Base-by-base conservation (phyloP, 2,888 invertebrate genomes). In the Epinotia bilunana region DNA sequence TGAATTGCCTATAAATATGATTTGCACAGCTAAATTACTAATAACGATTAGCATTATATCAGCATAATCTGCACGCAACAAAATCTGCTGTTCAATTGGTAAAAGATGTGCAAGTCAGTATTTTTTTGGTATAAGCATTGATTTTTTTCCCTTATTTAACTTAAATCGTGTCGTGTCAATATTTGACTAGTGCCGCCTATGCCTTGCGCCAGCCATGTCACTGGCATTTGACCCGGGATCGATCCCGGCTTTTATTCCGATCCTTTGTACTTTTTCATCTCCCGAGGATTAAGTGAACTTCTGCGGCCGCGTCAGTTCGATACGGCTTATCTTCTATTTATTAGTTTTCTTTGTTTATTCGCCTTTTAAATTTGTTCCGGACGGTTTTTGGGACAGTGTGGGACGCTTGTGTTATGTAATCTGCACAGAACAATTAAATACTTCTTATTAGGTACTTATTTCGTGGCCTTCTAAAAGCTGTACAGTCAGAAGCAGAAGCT, bases 241-340 rank as follows among this genome's bases (percentile, higher is more conserved):
- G 77, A 78, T 77, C 57, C 63, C 70, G 61, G 76, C 76, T 76
- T 78, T 78, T 76, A 76, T 78, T 77, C 74, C 71, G 71, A 74
- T 64, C 78, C 77, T 73, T 78, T 75, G 78, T 78, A 77, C 75
- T 78, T 78, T 77, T 77, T 78, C 78, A 76, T 77, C 78, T 77
- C 78, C 68, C 72, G 78, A 75, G 77, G 78, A 78, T 78, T 78
- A 78, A 73, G 72, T 72, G 68, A 78, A 78, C 73, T 78, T 77
- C 67, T 71, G 76, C 68, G 73, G 76, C 73, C 62, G 61, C 76
- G 72, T 61, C 74, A 71, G 76, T 64, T 65, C 65, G 74, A 74
- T 74, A 60, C 72, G 76, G 73, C 76, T 77, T 77, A 70, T 74
- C 76, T 74, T 49, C 74, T 74, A 77, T 76, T 77, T 77, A 77